Evolutionary conservation across 2,113 vertebrate genomes (phyloP).

Genomic region (Sitta europaea): DNA sequence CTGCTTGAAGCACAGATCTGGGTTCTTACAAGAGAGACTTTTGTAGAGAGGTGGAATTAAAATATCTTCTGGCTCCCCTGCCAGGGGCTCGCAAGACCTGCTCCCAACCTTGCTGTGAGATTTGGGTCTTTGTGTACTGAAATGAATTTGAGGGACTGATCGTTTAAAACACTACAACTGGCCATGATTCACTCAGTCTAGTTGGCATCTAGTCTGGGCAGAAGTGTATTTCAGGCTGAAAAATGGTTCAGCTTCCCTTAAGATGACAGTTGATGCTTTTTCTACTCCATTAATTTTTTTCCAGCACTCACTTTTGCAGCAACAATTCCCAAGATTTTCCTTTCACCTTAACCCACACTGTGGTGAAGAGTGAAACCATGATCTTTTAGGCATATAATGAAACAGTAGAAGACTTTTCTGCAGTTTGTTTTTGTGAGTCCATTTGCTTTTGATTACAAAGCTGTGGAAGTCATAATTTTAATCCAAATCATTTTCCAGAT

Average conservation of each 20-base stretch:
- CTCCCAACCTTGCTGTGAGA: neutral
- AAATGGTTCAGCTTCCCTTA: neutral
- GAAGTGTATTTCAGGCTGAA: neutral
- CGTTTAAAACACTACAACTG: neutral
- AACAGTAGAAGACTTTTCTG: neutral
- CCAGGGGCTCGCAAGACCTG: neutral
- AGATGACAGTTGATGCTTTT: neutral
- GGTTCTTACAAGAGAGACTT: neutral
- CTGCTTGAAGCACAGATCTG: neutral
- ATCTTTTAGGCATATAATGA: neutral
- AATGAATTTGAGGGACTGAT: neutral
- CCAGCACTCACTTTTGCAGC: neutral
- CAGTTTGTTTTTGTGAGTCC: neutral
- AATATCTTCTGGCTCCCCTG: neutral
- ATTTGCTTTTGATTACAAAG: neutral
- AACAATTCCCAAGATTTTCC: neutral
- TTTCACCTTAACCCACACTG: neutral
- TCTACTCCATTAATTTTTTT: neutral
- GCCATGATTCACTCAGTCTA: neutral
- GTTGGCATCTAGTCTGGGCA: neutral
- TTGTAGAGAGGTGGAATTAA: neutral
- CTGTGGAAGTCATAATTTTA: neutral
- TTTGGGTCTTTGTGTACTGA: neutral
- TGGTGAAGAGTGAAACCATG: neutral
- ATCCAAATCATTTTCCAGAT: neutral